phyloP scores from a whole-genome alignment of 1,140 invertebrate genomes.

The Euschistus heros region DNA sequence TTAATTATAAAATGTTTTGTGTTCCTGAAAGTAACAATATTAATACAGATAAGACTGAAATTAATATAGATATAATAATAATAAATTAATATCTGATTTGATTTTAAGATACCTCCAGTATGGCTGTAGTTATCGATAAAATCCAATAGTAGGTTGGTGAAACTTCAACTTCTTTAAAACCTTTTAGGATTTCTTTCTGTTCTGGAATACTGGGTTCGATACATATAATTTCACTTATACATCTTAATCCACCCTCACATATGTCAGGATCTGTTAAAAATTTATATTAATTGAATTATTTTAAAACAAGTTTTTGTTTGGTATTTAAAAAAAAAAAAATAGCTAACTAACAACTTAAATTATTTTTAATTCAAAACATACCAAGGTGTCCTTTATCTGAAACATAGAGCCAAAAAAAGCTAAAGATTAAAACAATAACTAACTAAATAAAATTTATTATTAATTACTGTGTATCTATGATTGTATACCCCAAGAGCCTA shows the following conservation, averaged over 20 bases:
- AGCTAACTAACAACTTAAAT: neutral
- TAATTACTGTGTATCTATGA: no score
- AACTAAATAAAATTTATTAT: no score
- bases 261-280: constrained; percentile 7
- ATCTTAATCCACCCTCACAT: constrained; percentile 1
- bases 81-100: neutral
- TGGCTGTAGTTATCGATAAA: neutral
- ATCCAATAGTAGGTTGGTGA: neutral
- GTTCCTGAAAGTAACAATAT: no score
- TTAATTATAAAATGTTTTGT: no score
- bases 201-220: neutral
- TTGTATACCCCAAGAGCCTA: no score
- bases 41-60: no score
- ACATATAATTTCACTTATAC: neutral
- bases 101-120: neutral
- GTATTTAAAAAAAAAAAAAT: neutral
- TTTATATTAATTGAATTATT: no score
- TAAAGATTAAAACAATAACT: no score
- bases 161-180: neutral
- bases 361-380: neutral
- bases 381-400: neutral
- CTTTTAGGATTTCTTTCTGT: neutral
- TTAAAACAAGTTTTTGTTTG: no score
- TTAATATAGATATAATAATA: no score
- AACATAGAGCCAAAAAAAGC: neutral